phyloP scores from a whole-genome alignment of 1,140 invertebrate genomes.

The Lasioglossum albipes region DNA sequence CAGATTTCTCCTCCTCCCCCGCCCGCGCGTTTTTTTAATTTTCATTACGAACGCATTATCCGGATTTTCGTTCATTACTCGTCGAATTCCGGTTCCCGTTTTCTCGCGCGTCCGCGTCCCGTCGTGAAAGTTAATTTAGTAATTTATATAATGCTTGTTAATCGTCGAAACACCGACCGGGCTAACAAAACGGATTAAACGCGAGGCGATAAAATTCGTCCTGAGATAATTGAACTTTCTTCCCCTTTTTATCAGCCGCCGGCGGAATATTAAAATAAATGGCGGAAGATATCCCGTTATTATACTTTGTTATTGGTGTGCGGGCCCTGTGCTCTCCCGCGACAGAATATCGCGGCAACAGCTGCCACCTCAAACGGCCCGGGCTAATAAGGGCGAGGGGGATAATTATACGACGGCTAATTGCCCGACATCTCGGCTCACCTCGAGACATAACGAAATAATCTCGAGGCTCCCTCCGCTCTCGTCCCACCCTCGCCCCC shows the following conservation, averaged over 20 bases:
- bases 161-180: conserved; percentile 43
- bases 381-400: conserved; percentile 59
- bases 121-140: conserved; percentile 23
- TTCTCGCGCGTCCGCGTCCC: neutral
- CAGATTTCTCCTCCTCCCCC: neutral
- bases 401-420: conserved; percentile 72
- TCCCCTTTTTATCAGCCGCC: no score
- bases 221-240: neutral
- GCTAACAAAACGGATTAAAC: conserved; percentile 13
- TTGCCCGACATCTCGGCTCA: conserved; percentile 62
- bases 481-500: neutral
- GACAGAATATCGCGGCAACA: conserved; percentile 40
- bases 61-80: conserved; percentile 3
- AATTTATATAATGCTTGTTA: conserved; percentile 36
- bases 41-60: conserved; percentile 24
- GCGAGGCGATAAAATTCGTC: conserved; percentile 13
- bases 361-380: conserved; percentile 52
- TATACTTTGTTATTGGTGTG: conserved; percentile 61
- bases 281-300: conserved; percentile 50
- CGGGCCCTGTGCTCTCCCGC: conserved; percentile 33
- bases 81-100: neutral
- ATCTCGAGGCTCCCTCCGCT: conserved; percentile 40
- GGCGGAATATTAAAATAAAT: conserved; percentile 56
- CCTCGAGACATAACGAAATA: conserved; percentile 66
- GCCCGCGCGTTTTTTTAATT: neutral